Percentiles rank a stretch among this genome's conserved stretches.
phyloP scores from a whole-genome alignment of 2,888 invertebrate genomes.

The Punctoribates punctum region DNA sequence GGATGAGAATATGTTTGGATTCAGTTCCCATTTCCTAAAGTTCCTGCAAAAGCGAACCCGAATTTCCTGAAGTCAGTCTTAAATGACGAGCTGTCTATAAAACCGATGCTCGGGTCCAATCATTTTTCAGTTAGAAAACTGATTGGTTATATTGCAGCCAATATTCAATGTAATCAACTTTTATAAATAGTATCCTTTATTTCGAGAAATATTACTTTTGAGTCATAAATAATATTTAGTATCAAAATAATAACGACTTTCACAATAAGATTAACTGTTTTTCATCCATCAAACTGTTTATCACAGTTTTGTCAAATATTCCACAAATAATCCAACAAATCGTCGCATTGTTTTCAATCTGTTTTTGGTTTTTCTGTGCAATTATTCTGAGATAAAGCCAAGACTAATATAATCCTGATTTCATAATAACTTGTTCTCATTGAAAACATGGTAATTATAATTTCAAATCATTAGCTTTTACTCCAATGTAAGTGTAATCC shows the following conservation, averaged over 20 bases:
- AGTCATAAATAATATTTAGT: neutral
- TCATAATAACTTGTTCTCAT: too few species aligned
- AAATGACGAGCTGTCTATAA: conserved; percentile 30
- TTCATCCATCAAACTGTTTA: neutral
- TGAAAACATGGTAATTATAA: too few species aligned
- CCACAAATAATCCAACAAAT: too few species aligned
- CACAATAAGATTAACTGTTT: neutral
- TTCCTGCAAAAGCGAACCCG: conserved; percentile 47
- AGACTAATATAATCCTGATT: too few species aligned
- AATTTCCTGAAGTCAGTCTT: conserved; percentile 46
- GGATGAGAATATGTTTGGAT: conserved; percentile 47
- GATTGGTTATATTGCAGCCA: conserved; percentile 2
- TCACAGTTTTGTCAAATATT: neutral
- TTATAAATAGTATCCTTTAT: neutral
- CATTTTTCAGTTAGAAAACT: conserved; percentile 11
- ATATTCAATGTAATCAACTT: neutral
- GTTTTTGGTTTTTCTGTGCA: too few species aligned
- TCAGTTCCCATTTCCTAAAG: conserved; percentile 48
- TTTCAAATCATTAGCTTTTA: too few species aligned
- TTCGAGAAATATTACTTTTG: neutral
- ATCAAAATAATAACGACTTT: neutral
- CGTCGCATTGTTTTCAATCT: too few species aligned
- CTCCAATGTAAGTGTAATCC: too few species aligned
- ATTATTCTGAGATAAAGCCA: too few species aligned
- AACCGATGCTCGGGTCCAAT: neutral